Evolutionary conservation across 2,113 vertebrate genomes (phyloP), one percentile per base, ranked within the genome.

Genomic region (Perca fluviatilis): DNA sequence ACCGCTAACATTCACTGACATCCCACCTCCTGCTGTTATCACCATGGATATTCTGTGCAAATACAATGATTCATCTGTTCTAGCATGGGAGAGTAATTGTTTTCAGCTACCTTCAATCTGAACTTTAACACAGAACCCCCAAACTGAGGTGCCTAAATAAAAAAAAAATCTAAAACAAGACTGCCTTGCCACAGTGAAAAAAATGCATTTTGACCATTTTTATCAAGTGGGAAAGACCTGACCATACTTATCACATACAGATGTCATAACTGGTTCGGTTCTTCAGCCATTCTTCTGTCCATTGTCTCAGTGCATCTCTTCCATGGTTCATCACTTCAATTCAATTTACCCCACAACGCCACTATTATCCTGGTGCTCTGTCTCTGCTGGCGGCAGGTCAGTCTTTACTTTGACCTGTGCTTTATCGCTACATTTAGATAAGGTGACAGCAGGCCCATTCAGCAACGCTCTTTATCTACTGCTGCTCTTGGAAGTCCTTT

Each of bases 41-140:
- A 94, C 96, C 96, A 95, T 95, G 95, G 95, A 96, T 96, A 95
- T 95, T 85, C 94, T 93, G 87, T 86, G 95, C 95, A 96, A 92
- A 95, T 93, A 96, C 91, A 94, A 94, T 91, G 93, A 94, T 90
- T 92, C 25, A 88, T 94, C 92, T 96, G 95, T 96, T 95, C 96
- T 95, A 94, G 88, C 82, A 9, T 84, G 83, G 92, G 87, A 85
- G 73, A 88, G 90, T 93, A 93, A 95, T 89, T 95, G 85, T 92
- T 96, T 95, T 95, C 94, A 96, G 94, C 92, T 93, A 43, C 94
- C 66, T 84, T 69, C 11, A 14, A 51, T 49, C 30, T 71, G 56
- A 82, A 82, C 25, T 74, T 62, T 27, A n/a, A 46, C 40, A 19
- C 27, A 62, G 30, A 71, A 62, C 10, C 49, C 23, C 12, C 9